phyloP scores from a whole-genome alignment of 2,888 invertebrate genomes.

The Seira sanloemensis region DNA sequence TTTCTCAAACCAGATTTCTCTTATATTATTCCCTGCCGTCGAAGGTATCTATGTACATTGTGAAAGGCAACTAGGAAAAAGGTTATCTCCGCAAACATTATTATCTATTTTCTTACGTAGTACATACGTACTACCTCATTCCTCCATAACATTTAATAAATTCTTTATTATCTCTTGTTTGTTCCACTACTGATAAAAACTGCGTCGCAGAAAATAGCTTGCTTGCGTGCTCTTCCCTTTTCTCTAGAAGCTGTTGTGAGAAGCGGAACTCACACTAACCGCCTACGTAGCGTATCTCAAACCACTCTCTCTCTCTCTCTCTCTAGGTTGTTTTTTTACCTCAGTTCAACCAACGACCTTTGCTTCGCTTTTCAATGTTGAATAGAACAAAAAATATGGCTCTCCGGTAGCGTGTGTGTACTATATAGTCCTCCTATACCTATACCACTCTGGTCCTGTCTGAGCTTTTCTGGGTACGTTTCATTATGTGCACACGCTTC shows the following conservation, averaged over 20 bases:
- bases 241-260: neutral
- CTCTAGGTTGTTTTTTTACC: conserved; percentile 29
- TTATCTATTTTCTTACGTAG: neutral
- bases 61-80: neutral
- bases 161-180: neutral
- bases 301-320: neutral
- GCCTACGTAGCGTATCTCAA: neutral
- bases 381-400: conserved; percentile 21
- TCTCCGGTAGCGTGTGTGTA: neutral
- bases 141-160: neutral
- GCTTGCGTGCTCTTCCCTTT: conserved; percentile 11
- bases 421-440: neutral
- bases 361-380: conserved; percentile 55
- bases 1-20: neutral
- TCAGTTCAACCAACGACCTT: conserved; percentile 64
- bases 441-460: neutral
- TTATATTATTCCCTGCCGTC: no score
- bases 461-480: neutral
- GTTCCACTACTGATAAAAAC: neutral
- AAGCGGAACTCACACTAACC: neutral
- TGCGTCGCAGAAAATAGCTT: neutral
- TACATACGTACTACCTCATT: no score
- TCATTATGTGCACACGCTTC: neutral
- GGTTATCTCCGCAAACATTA: neutral
- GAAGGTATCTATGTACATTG: neutral